Percentiles rank a stretch among this genome's conserved stretches.
Evolutionary conservation across 2,113 vertebrate species (phyloP).

Genomic region (Colinus virginianus): DNA sequence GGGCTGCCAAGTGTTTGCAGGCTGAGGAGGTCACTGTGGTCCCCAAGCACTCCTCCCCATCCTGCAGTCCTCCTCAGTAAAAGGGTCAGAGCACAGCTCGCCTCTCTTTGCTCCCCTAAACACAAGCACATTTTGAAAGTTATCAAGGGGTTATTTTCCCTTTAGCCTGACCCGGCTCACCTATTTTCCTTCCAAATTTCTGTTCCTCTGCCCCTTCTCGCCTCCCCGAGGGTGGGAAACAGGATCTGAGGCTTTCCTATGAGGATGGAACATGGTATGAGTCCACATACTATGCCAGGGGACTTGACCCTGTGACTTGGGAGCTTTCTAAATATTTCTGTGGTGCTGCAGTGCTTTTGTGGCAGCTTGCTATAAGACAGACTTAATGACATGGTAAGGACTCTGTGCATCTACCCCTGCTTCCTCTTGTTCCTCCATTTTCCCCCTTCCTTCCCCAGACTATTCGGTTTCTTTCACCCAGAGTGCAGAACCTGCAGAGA

Average conservation of each 20-base stretch:
- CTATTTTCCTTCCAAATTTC: neutral
- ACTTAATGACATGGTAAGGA: neutral
- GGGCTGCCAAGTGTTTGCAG: neutral
- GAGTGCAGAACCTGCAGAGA: neutral
- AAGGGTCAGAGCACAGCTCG: neutral
- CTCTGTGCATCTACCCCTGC: neutral
- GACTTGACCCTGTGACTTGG: neutral
- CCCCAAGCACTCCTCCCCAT: neutral
- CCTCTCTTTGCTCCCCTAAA: neutral
- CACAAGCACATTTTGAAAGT: neutral
- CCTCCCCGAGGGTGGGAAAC: neutral
- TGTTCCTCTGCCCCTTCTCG: neutral
- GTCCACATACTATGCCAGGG: neutral
- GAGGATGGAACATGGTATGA: neutral
- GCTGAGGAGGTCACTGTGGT: neutral
- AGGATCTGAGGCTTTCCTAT: neutral
- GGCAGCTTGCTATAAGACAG: rapidly evolving
- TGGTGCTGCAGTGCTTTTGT: neutral
- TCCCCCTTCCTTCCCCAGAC: neutral
- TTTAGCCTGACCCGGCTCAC: neutral
- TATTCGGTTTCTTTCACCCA: neutral
- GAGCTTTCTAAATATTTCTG: neutral
- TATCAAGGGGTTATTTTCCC: neutral
- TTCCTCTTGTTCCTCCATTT: neutral
- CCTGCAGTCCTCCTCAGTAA: rapidly evolving